Base-by-base conservation (phyloP, 2,113 vertebrate species). In the Sardina pilchardus region DNA sequence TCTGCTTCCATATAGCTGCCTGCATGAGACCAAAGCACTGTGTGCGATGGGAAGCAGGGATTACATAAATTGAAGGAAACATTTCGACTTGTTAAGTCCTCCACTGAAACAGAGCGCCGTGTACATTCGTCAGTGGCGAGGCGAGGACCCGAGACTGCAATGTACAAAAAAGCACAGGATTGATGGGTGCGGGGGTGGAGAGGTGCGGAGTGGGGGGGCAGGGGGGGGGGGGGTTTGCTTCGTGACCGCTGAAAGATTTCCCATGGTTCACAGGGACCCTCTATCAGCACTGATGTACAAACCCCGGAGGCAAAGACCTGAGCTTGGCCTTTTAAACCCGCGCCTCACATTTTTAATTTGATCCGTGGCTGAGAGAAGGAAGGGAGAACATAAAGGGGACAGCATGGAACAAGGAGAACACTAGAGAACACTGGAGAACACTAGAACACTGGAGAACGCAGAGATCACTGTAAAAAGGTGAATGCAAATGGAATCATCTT, bases 231-330 rank as follows among this genome's bases (percentile, higher is more conserved):
- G 92, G 93, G 93, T 94, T 93, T 94, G 93, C 90, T 88, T 94
- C 86, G 90, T 94, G 93, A 95, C 93, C 93, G 92, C 94, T 94
- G 93, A 94, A 94, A 94, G 93, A 93, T 94, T 94, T 94, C 93
- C 92, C 91, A 90, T 89, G 92, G 93, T 94, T 94, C 92, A 93
- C 93, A 93, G 86, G 53, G 86, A 91, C 90, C 93, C 92, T 93
- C 92, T 94, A 91, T 95, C 94, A 93, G 92, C 90, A 63, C 89
- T 94, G 92, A 93, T 94, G 93, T 93, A 92, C 92, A 94, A 93
- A 90, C 92, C 93, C 93, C 89, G 87, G 90, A 93, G 93, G 92
- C 93, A 93, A 90, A 89, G 91, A 94, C 93, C 93, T 87, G 86
- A 88, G 90, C 91, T 90, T 93, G 93, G 88, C 92, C 93, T 93